Conservation (phyloP, 2,113 vertebrate species). For the Gasterosteus aculeatus region DNA sequence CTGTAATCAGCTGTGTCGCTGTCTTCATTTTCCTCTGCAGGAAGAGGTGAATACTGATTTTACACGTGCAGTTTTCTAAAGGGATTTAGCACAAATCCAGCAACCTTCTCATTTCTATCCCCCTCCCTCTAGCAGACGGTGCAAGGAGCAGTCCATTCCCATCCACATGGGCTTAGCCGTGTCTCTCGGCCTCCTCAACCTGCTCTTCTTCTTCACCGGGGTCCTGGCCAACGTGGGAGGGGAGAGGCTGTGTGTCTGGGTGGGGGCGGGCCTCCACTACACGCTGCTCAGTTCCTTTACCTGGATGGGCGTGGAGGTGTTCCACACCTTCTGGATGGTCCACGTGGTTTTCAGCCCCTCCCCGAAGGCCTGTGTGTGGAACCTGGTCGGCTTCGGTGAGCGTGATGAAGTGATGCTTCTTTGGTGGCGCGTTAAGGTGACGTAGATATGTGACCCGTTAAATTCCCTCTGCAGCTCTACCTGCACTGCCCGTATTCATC, state of each 20-base stretch:
- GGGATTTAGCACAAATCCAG: background rate
- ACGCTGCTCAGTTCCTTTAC: slow-evolving; percentile 74
- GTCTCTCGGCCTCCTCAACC: slow-evolving; percentile 69
- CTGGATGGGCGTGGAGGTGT: slow-evolving; percentile 83
- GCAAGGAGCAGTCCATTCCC: slow-evolving; percentile 58
- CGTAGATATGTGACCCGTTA: background rate
- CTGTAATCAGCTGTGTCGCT: slow-evolving; percentile 73
- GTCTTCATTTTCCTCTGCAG: slow-evolving; percentile 73
- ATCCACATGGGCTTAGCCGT: slow-evolving; percentile 75
- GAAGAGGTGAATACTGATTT: slow-evolving; percentile 60
- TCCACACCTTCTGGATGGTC: slow-evolving; percentile 82
- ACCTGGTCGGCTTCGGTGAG: slow-evolving; percentile 79
- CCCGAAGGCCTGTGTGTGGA: slow-evolving; percentile 65
- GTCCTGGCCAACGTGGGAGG: slow-evolving; percentile 71
- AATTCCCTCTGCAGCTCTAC: slow-evolving; percentile 60
- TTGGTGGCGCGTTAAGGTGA: background rate
- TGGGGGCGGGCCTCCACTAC: slow-evolving; percentile 77
- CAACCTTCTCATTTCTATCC: background rate
- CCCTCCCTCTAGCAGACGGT: slow-evolving; percentile 26
- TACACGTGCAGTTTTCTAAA: background rate
- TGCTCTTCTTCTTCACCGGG: slow-evolving; percentile 77
- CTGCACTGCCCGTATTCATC: slow-evolving; percentile 65
- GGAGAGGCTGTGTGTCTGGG: slow-evolving; percentile 48
- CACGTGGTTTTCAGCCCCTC: slow-evolving; percentile 69
- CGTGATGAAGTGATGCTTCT: background rate